These are phyloP conservation scores for Ariolimax columbianus DNA, from an alignment of 2,888 invertebrate genomes.

Conservation along the genomic window DNA sequence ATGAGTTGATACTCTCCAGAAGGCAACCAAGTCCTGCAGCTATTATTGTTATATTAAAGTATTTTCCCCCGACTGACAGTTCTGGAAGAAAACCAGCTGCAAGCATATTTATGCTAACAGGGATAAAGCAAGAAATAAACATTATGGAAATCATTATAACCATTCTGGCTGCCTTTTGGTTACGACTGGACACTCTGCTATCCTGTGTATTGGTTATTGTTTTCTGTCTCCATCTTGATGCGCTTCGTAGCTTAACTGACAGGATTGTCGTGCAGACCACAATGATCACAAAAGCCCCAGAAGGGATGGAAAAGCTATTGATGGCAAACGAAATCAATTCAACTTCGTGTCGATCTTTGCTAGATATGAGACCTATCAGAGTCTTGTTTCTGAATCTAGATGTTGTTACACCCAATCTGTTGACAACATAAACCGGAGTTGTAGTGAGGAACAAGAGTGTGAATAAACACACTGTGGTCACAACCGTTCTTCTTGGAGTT, in stretches of 20 bases:
- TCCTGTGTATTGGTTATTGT: background rate
- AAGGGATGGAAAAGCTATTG: background rate
- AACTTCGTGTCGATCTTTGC: background rate
- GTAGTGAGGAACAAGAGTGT: background rate
- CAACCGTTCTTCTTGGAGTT: background rate
- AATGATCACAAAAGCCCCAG: background rate
- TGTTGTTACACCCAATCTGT: background rate
- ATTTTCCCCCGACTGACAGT: background rate
- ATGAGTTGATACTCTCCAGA: background rate
- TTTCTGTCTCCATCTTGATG: background rate
- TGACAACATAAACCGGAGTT: background rate
- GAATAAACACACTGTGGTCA: background rate
- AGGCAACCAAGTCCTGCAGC: background rate
- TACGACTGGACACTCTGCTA: background rate
- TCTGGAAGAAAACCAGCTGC: background rate
- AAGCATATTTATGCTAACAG: background rate
- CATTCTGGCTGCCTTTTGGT: background rate
- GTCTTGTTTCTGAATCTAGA: background rate
- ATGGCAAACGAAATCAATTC: background rate
- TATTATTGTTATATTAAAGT: background rate
- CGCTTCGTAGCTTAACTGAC: background rate
- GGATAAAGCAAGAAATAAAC: slow-evolving; percentile 12
- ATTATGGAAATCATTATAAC: background rate
- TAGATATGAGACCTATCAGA: background rate
- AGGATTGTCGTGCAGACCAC: background rate